Conservation (phyloP, 2,888 invertebrate species). For the Palloptera scutellata region DNA sequence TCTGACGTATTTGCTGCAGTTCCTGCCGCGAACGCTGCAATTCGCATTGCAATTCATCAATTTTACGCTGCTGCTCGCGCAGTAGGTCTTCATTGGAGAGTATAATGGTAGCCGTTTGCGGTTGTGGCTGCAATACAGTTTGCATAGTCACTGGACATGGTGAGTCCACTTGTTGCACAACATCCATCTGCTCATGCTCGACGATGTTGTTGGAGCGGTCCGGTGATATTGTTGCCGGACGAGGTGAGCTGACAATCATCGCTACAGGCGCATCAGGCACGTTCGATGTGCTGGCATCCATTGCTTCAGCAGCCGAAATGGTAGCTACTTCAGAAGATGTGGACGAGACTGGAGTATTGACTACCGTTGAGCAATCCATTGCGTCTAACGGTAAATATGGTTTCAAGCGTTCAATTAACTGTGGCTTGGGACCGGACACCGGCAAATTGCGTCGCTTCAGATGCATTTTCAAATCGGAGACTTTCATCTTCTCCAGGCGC, state of each 20-base stretch:
- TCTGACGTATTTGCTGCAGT: slow-evolving; percentile 73
- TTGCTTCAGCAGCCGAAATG: slow-evolving; percentile 44
- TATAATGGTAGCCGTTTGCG: slow-evolving; percentile 62
- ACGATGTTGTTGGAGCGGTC: slow-evolving; percentile 35
- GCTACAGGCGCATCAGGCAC: slow-evolving; percentile 46
- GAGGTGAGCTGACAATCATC: slow-evolving; percentile 56
- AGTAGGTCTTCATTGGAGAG: slow-evolving; percentile 75
- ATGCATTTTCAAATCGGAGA: slow-evolving; percentile 92
- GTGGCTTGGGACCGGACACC: slow-evolving; percentile 95
- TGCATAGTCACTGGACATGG: slow-evolving; percentile 55
- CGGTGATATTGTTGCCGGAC: slow-evolving; percentile 44
- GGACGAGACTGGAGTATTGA: slow-evolving; percentile 39
- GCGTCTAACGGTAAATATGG: slow-evolving; percentile 70
- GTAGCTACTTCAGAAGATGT: slow-evolving; percentile 44
- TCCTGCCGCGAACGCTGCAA: slow-evolving; percentile 81
- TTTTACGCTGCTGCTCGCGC: slow-evolving; percentile 84
- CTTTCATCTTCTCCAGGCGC: slow-evolving; percentile 94
- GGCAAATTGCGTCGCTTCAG: slow-evolving; percentile 92
- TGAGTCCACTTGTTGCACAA: slow-evolving; percentile 60
- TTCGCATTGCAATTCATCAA: slow-evolving; percentile 86
- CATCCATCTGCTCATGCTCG: slow-evolving; percentile 63
- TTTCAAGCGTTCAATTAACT: slow-evolving; percentile 89
- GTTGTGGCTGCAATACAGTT: slow-evolving; percentile 53
- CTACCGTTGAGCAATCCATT: slow-evolving; percentile 58
- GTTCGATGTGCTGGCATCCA: slow-evolving; percentile 56